Evolutionary conservation across 2,113 vertebrate genomes (phyloP).

Genomic region (Pristiophorus japonicus): DNA sequence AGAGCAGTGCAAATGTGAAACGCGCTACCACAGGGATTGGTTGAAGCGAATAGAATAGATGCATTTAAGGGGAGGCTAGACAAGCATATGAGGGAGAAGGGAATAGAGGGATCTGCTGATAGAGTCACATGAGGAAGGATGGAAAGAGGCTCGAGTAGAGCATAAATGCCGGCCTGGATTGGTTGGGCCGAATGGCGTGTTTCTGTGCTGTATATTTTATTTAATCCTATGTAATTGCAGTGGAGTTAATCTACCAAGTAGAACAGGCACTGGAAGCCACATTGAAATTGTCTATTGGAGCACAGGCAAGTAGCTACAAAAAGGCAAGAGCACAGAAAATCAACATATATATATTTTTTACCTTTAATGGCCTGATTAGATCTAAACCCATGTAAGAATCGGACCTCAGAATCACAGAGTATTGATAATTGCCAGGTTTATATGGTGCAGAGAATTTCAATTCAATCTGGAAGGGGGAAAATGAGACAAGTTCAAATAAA

Average conservation of each 20-base stretch:
- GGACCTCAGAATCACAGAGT: conserved; percentile 88
- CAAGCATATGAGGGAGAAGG: too few relatives aligned
- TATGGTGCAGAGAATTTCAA: conserved; percentile 95
- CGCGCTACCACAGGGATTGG: too few relatives aligned
- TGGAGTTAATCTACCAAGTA: not conserved
- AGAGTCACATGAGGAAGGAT: too few relatives aligned
- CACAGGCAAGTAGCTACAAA: not conserved
- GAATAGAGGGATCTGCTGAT: too few relatives aligned
- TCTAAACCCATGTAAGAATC: conserved; percentile 95
- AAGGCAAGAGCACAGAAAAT: not conserved
- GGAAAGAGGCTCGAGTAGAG: too few relatives aligned
- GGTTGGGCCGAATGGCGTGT: too few relatives aligned
- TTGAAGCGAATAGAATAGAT: too few relatives aligned
- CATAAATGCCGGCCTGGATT: too few relatives aligned
- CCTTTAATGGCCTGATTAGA: conserved; percentile 93
- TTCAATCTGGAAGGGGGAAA: conserved; percentile 76
- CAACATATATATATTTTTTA: conserved; percentile 48
- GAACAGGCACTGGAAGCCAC: not conserved
- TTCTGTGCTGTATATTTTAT: too few relatives aligned
- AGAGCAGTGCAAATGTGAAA: too few relatives aligned
- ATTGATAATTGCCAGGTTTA: conserved; percentile 96
- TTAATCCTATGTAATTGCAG: too few relatives aligned
- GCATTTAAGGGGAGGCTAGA: too few relatives aligned
- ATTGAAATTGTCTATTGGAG: not conserved
- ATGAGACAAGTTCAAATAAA: conserved; percentile 24